These are phyloP conservation scores for Trichomycterus rosablanca DNA, from an alignment of 2,113 vertebrate species.

Conservation along the genomic window DNA sequence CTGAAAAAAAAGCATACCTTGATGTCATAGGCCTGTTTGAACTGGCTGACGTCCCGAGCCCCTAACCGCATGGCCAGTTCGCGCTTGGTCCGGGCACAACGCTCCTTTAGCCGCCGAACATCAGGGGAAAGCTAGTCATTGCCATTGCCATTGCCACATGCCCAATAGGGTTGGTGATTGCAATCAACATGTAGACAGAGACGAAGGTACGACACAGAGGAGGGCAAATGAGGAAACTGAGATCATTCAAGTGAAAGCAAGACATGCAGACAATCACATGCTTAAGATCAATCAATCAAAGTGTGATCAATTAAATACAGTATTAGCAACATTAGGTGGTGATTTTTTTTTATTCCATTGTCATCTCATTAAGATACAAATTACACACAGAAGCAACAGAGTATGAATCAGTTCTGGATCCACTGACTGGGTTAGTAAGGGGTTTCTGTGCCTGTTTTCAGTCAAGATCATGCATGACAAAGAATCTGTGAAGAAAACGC, in stretches of 20 bases:
- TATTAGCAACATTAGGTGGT: neutral
- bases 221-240: constrained; percentile 49
- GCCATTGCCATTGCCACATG: constrained; percentile 20
- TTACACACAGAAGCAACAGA: constrained; percentile 11
- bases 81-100: constrained; percentile 78
- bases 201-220: constrained; percentile 28
- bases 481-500: constrained; percentile 16
- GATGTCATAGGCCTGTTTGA: constrained; percentile 79
- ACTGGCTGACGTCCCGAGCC: constrained; percentile 75
- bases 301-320: constrained; percentile 3
- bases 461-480: constrained; percentile 18
- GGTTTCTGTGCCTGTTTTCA: constrained; percentile 43
- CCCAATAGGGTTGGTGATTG: constrained; percentile 39
- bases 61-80: constrained; percentile 81
- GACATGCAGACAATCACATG: constrained; percentile 30
- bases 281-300: constrained; percentile 20
- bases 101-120: constrained; percentile 80
- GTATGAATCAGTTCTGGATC: neutral
- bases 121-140: constrained; percentile 76
- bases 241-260: constrained; percentile 38
- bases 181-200: constrained; percentile 37
- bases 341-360: neutral
- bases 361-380: neutral
- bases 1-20: constrained; percentile 67
- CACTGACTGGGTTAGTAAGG: constrained; percentile 18